Evolutionary conservation across 2,797 vertebrate species (phyloP), one percentile per base, ranked within the genome.

Genomic region (Alexandromys oeconomus): DNA sequence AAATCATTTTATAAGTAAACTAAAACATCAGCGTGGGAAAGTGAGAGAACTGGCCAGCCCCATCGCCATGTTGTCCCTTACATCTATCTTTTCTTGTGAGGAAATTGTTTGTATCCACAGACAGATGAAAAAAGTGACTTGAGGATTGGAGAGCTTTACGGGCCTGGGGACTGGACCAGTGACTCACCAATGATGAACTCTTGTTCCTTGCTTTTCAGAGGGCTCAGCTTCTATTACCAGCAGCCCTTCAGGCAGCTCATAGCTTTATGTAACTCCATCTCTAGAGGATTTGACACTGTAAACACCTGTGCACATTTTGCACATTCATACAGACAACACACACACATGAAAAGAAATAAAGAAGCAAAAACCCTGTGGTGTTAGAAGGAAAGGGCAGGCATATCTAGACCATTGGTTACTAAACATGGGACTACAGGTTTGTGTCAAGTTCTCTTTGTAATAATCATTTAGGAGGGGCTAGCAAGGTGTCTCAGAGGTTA

Each of bases 31-130:
- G 29, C 14, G 93, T 3, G 84, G 29, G 15, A 29, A 93, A 87
- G 6, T 91, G 67, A 59, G 74, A 57, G 80, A 37, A 79, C 34
- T 86, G 27, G n/a, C 25, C 59, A 51, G 1, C 31, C 85, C 85
- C 12, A 19, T 63, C 34, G 34, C 5, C 2, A 29, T 95, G 59
- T 93, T 25, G 46, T 63, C 85, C 43, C 67, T 85, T 67, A 67
- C 6, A n/a, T 48, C 67, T 51, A 34, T n/a, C 11, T n/a, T 67
- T 96, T 85, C 89, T 46, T 96, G n/a, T 95, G 73, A 94, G 79
- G 71, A 86, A 93, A 29, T 92, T 92, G 46, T 73, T 92, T 81
- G n/a, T 81, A 37, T 78, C 71, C 13, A 78, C 12, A 93, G 80
- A 29, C 34, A 94, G 40, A 9, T 63, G 31, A 87, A 57, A 43